These are phyloP conservation scores for Hippolais icterina DNA, from an alignment of 2,113 vertebrate genomes.

Conservation along the genomic window DNA sequence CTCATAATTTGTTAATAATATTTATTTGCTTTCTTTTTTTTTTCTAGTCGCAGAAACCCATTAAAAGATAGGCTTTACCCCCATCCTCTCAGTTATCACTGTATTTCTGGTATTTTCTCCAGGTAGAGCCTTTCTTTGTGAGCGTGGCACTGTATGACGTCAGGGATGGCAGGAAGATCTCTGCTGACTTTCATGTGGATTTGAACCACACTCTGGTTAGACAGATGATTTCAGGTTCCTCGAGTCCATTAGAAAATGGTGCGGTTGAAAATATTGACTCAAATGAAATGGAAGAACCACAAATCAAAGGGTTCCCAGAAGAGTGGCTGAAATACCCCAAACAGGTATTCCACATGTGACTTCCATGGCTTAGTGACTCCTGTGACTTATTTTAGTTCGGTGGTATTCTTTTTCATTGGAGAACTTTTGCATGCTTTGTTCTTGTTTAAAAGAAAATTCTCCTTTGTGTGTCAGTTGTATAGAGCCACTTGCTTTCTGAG, in stretches of 20 bases:
- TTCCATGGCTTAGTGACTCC: not conserved
- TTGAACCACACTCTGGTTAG: slow-evolving; percentile 88
- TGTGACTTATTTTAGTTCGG: not conserved
- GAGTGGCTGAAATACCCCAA: slow-evolving; percentile 92
- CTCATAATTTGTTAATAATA: not conserved
- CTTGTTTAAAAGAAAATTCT: not conserved
- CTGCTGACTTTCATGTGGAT: slow-evolving; percentile 95
- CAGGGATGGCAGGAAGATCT: slow-evolving; percentile 89
- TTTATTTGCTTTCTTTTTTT: not conserved
- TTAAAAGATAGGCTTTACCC: not conserved
- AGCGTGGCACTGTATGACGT: slow-evolving; percentile 88
- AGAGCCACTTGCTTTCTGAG: not conserved
- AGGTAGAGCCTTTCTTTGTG: slow-evolving; percentile 97
- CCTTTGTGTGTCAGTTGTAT: not conserved
- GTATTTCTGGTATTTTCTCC: not conserved
- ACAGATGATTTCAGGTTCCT: slow-evolving; percentile 83
- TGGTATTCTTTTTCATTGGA: not conserved
- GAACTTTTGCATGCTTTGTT: not conserved
- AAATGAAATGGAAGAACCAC: slow-evolving; percentile 81
- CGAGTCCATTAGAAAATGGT: slow-evolving; percentile 79
- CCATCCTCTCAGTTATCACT: not conserved
- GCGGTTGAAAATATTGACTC: slow-evolving; percentile 66
- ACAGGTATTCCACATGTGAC: slow-evolving; percentile 75
- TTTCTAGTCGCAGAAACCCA: not conserved
- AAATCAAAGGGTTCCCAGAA: slow-evolving; percentile 82